phyloP scores from a whole-genome alignment of 1,140 invertebrate species.

The Lethrus apterus region DNA sequence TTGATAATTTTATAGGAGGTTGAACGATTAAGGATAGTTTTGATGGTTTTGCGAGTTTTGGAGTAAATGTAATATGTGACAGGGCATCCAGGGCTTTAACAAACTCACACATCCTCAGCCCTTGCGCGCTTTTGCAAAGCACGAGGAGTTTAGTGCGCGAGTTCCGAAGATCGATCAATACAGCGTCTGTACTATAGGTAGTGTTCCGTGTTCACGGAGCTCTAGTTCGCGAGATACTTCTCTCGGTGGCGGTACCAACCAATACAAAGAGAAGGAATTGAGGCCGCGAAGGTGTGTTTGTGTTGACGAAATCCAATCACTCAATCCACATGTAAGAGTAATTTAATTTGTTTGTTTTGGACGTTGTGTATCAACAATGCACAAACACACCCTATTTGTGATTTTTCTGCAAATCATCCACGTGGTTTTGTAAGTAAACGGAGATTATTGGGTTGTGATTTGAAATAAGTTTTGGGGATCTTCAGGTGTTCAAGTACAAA shows the following conservation, averaged over 20 bases:
- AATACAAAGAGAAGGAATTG: too few species aligned
- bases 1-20: too few species aligned
- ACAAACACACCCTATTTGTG: slow-evolving; percentile 20
- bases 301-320: too few species aligned
- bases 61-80: background rate
- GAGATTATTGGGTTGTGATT: background rate
- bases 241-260: background rate
- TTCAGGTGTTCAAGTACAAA: slow-evolving; percentile 57
- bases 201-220: slow-evolving; percentile 5
- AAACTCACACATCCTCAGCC: background rate
- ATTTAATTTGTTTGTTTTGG: too few species aligned
- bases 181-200: slow-evolving; percentile 17
- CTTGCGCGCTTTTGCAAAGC: slow-evolving; percentile 9
- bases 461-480: background rate
- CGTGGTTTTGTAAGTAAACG: slow-evolving; percentile 21
- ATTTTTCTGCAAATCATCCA: slow-evolving; percentile 23
- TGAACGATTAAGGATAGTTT: too few species aligned
- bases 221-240: slow-evolving; percentile 1
- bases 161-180: slow-evolving; percentile 25
- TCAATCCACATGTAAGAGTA: slow-evolving; percentile 6
- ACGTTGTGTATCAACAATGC: slow-evolving; percentile 15
- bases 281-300: slow-evolving; percentile 5
- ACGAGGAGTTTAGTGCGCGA: slow-evolving; percentile 22
- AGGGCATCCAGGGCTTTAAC: background rate
- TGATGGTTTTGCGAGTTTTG: too few species aligned